Conservation (phyloP, 2,113 vertebrate genomes). For the Shinisaurus crocodilurus region DNA sequence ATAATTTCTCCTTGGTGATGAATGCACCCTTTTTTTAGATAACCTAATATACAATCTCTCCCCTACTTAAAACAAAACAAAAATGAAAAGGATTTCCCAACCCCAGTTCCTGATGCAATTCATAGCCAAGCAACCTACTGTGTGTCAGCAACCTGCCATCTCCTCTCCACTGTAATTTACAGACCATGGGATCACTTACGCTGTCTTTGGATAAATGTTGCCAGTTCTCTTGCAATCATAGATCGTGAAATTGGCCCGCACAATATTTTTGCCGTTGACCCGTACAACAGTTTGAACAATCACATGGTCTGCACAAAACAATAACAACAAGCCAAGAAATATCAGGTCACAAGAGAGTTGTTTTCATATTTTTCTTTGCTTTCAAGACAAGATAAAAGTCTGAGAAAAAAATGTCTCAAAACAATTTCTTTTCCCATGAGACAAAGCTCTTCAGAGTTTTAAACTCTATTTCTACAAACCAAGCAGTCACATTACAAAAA, state of each 20-base stretch:
- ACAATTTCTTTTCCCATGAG: constrained; percentile 55
- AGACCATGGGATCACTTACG: constrained; percentile 79
- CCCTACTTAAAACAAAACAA: background rate
- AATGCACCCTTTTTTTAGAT: background rate
- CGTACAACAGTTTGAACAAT: constrained; percentile 84
- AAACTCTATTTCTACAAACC: constrained; percentile 50
- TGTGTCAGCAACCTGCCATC: constrained; percentile 1
- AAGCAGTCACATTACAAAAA: constrained; percentile 15
- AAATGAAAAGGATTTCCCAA: background rate
- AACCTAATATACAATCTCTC: fast-evolving
- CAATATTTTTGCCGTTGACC: constrained; percentile 87
- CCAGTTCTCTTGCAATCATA: constrained; percentile 91
- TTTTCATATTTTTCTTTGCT: too few relatives aligned
- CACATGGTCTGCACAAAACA: constrained; percentile 84
- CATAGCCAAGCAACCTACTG: constrained; percentile 7
- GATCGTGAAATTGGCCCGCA: constrained; percentile 89
- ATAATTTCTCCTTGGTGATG: fast-evolving
- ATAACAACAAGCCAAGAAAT: constrained; percentile 62
- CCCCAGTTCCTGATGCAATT: background rate
- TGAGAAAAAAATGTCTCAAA: constrained; percentile 50
- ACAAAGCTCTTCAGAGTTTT: background rate
- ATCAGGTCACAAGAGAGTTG: constrained; percentile 63
- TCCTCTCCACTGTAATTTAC: fast-evolving
- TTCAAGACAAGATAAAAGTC: constrained; percentile 49
- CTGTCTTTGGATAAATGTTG: constrained; percentile 82